A percentile compares a stretch with the other conserved stretches of the same genome.
These are phyloP conservation scores for Leucoraja ocellata DNA, from an alignment of 2,797 vertebrate species.

Conservation along the genomic window DNA sequence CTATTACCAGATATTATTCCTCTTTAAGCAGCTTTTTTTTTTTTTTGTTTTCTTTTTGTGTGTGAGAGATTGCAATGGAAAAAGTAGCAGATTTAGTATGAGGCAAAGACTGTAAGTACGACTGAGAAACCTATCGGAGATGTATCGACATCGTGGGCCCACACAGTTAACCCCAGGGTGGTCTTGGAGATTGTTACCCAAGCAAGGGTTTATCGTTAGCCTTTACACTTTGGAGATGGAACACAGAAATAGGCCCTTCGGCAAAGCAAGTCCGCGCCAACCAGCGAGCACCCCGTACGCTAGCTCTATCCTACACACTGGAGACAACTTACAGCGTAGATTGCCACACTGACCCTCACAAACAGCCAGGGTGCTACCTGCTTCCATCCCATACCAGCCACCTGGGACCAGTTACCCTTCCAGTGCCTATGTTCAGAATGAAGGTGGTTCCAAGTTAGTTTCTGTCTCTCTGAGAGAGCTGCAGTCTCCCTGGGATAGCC, in stretches of 20 bases:
- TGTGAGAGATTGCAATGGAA: constrained; percentile 16
- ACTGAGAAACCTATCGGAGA: neutral
- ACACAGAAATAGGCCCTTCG: too few relatives aligned
- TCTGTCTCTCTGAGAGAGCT: too few relatives aligned
- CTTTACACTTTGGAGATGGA: too few relatives aligned
- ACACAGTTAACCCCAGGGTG: neutral
- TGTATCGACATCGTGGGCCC: too few relatives aligned
- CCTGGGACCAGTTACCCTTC: too few relatives aligned
- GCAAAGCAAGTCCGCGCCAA: too few relatives aligned
- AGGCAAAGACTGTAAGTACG: neutral
- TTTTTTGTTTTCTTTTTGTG: neutral
- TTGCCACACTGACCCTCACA: neutral
- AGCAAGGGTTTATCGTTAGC: neutral
- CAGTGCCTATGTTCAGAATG: too few relatives aligned
- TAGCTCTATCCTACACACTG: too few relatives aligned
- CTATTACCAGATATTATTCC: neutral
- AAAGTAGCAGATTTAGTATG: neutral
- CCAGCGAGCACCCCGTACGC: too few relatives aligned
- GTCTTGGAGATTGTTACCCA: neutral
- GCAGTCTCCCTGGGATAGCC: neutral
- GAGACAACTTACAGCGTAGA: too few relatives aligned
- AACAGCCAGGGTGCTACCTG: neutral
- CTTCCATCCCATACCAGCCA: neutral
- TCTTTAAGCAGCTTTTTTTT: neutral
- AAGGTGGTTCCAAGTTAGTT: neutral